These are phyloP conservation scores for Hesperia comma DNA, from an alignment of 2,888 invertebrate genomes.

Conservation along the genomic window DNA sequence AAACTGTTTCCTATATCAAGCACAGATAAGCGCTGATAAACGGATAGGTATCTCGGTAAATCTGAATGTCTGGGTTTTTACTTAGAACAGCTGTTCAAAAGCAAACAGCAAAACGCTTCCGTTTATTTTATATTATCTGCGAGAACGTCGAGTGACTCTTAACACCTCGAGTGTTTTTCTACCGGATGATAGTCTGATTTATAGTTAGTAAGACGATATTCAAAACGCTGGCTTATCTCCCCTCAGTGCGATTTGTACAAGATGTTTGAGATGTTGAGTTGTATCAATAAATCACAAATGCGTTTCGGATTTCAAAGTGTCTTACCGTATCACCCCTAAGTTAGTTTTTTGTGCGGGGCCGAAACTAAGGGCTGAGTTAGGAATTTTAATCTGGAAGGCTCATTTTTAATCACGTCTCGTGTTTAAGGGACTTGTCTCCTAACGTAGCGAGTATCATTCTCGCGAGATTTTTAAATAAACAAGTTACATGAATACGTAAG, in stretches of 20 bases:
- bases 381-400: slow-evolving; percentile 72
- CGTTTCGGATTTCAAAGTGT: slow-evolving; percentile 77
- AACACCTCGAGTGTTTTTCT: slow-evolving; percentile 70
- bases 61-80: background rate
- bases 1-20: no score
- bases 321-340: slow-evolving; percentile 52
- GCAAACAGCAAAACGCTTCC: background rate
- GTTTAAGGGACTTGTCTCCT: slow-evolving; percentile 31
- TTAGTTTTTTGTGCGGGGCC: slow-evolving; percentile 56
- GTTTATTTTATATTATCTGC: slow-evolving; percentile 24
- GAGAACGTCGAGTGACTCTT: slow-evolving; percentile 50
- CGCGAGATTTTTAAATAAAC: background rate
- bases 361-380: slow-evolving; percentile 56
- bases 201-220: slow-evolving; percentile 76
- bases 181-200: slow-evolving; percentile 74
- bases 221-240: slow-evolving; percentile 73
- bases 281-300: slow-evolving; percentile 81
- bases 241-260: slow-evolving; percentile 74
- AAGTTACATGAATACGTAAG: no score
- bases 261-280: slow-evolving; percentile 75
- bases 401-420: slow-evolving; percentile 53
- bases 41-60: background rate
- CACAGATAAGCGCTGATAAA: no score
- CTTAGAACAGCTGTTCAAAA: slow-evolving; percentile 26
- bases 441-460: background rate